phyloP scores from a whole-genome alignment of 2,797 vertebrate species.

The Coreius guichenoti region DNA sequence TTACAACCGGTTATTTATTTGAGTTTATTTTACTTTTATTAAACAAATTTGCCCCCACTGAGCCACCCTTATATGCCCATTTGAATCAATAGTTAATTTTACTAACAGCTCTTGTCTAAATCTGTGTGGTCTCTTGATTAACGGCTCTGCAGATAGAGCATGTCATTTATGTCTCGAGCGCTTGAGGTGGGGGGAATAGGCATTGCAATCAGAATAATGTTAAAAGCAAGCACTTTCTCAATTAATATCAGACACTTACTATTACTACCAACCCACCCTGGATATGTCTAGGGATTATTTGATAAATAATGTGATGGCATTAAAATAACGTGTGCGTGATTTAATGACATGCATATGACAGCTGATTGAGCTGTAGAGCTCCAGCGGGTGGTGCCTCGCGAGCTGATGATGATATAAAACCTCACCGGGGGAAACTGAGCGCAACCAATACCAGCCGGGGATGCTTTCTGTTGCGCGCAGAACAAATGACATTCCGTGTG shows the following conservation, averaged over 20 bases:
- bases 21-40: neutral
- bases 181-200: neutral
- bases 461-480: constrained; percentile 9
- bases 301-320: neutral
- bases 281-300: neutral
- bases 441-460: neutral
- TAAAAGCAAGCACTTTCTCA: neutral
- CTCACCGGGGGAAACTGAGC: neutral
- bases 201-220: neutral
- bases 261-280: neutral
- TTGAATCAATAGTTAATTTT: neutral
- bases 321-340: neutral
- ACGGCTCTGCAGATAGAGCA: neutral
- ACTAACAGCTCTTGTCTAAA: neutral
- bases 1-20: neutral
- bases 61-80: neutral
- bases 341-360: neutral
- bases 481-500: neutral
- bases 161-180: neutral
- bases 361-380: constrained; percentile 22
- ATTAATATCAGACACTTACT: neutral
- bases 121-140: constrained; percentile 4
- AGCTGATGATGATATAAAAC: constrained; percentile 42
- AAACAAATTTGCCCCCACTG: neutral
- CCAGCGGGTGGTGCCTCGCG: constrained; percentile 57